These are phyloP conservation scores for Habrosyne pyritoides DNA, from an alignment of 2,888 invertebrate genomes.

Conservation along the genomic window DNA sequence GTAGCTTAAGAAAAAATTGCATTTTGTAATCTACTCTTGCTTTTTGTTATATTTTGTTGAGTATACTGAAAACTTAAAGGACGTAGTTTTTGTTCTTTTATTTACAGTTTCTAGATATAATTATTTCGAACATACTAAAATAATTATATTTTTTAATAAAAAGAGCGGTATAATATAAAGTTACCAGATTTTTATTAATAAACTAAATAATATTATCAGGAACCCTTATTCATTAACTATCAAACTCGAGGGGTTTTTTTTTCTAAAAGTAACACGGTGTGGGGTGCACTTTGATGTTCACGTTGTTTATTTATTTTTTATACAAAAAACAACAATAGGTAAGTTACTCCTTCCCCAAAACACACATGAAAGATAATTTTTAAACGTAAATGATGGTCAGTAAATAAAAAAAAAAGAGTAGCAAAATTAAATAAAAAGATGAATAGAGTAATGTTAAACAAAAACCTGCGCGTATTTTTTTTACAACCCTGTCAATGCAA, in stretches of 20 bases:
- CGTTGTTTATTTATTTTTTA: slow-evolving; percentile 41
- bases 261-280: slow-evolving; percentile 42
- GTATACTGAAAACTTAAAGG: too few relatives aligned
- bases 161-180: too few relatives aligned
- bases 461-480: background rate
- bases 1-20: background rate
- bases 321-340: slow-evolving; percentile 43
- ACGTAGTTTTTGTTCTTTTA: too few relatives aligned
- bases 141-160: too few relatives aligned
- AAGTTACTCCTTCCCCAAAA: slow-evolving; percentile 22
- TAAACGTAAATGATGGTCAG: background rate
- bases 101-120: too few relatives aligned
- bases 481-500: background rate
- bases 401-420: background rate
- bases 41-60: too few relatives aligned
- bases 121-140: too few relatives aligned
- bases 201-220: slow-evolving; percentile 24
- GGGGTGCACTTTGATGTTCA: slow-evolving; percentile 63
- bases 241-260: slow-evolving; percentile 16
- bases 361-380: slow-evolving; percentile 48
- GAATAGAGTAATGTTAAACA: background rate
- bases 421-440: background rate
- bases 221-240: slow-evolving; percentile 19
- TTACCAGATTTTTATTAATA: too few relatives aligned
- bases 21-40: too few relatives aligned